Evolutionary conservation across 2,797 vertebrate species (phyloP), one percentile per base, ranked within the genome.

Genomic region (Chelon auratus): DNA sequence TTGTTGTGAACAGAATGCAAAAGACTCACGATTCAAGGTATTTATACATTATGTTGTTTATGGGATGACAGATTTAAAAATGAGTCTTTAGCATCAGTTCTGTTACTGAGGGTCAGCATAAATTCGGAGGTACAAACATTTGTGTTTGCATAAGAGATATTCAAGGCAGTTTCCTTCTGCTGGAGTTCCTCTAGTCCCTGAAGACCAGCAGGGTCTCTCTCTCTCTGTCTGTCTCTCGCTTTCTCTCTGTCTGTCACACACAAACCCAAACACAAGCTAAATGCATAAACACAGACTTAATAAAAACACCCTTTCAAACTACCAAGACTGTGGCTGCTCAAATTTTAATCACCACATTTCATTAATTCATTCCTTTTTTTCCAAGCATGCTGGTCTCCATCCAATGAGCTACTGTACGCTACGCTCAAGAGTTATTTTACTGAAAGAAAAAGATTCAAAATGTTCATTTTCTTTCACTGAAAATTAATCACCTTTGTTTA

Each of bases 291-390:
- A 72, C 33, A 79, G 36, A 75, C 73, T 69, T 95, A 95, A 96
- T 96, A 95, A 96, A 96, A 96, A 93, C 94, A 95, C 92, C 91
- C 95, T 96, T 96, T 96, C 95, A 96, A 96, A 95, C 92, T 92
- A 95, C 95, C 94, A 95, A 94, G 95, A 95, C 91, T 93, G 93
- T 93, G 93, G 93, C 93, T 95, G 93, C 85, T 96, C 93, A 95
- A 95, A 96, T 94, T 95, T 95, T 96, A 96, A 96, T 96, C 94
- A 96, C 48, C 59, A 94, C 85, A 93, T 95, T 95, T 93, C 75
- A 92, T 92, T 91, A 79, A 86, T 92, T 82, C 90, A 84, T 80
- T 81, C 90, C 74, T 92, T 91, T 24, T 91, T 90, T 72, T 72
- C 22, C 51, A 33, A 69, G 33, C 72, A 53, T 0, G 22, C 69